A percentile compares a stretch with the other conserved stretches of the same genome.
Conservation (phyloP, 2,113 vertebrate genomes). For the Centropristis striata region DNA sequence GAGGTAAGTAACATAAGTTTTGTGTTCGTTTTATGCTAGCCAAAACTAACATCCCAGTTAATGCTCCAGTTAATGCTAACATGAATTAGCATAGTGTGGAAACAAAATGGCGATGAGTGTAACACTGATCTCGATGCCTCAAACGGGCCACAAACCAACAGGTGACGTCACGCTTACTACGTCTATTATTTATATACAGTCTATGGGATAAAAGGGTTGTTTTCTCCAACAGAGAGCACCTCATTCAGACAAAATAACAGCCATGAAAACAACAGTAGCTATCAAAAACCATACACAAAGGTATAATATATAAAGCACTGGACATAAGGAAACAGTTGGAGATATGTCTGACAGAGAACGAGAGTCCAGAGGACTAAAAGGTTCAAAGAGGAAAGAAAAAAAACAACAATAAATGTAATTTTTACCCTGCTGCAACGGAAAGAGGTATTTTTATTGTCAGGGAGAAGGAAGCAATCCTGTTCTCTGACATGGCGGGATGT, state of each 20-base stretch:
- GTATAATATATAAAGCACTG: not conserved
- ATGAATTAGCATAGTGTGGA: too few relatives aligned
- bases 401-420: not conserved
- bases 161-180: too few relatives aligned
- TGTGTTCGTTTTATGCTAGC: too few relatives aligned
- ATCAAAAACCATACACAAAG: not conserved
- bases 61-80: too few relatives aligned
- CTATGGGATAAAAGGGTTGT: not conserved
- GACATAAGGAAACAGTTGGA: not conserved
- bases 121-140: too few relatives aligned
- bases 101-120: too few relatives aligned
- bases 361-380: not conserved
- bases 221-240: not conserved
- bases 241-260: not conserved
- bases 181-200: too few relatives aligned
- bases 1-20: too few relatives aligned
- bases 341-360: not conserved
- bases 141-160: too few relatives aligned
- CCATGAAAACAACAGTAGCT: not conserved
- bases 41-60: too few relatives aligned
- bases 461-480: slow-evolving; percentile 20
- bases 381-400: not conserved
- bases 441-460: not conserved
- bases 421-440: not conserved
- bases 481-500: not conserved